Base-by-base conservation (phyloP, 2,797 vertebrate species). In the Microctenopoma steveboyesi region DNA sequence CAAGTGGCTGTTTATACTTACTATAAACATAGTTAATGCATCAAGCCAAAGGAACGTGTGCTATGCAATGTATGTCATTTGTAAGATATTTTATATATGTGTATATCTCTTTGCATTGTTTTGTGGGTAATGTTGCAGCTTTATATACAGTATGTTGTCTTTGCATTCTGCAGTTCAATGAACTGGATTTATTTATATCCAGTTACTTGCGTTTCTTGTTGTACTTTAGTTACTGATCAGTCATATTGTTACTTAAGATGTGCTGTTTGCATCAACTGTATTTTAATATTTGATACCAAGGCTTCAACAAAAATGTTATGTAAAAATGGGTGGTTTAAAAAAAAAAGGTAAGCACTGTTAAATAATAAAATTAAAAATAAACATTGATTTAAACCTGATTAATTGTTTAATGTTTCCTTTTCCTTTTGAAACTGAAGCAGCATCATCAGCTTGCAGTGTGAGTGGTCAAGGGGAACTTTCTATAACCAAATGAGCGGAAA, bases 241-340 rank as follows among this genome's bases (percentile, higher is more conserved):
- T 46, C 43, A 59, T n/a, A 40, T 54, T 70, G 70, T 72, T 69
- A 73, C 52, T 51, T 27, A 7, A 60, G 54, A 63, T 60, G 13
- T 46, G 40, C 51, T 55, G 46, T 27, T 49, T 59, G 57, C 35
- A 64, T 68, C 47, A 51, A 47, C 65, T 73, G 14, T 39, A 28
- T 81, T 53, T 81, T 84, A 60, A 83, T 89, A 81, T 91, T 86
- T 86, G 71, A 70, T 85, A 80, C 67, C 43, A 27, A 80, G 78
- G 65, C 45, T 72, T 47, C 25, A 45, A 59, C 74, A 85, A 22
- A 83, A 63, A 81, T 76, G 47, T 82, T 73, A 65, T 77, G 46
- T 82, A 81, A 69, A 16, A 72, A 90, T 91, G 85, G 80, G 80
- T 81, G 91, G 91, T 85, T 88, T 78, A 74, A 86, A 86, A 86